phyloP scores from a whole-genome alignment of 2,888 invertebrate genomes.

The Drosophila aldrichi region DNA sequence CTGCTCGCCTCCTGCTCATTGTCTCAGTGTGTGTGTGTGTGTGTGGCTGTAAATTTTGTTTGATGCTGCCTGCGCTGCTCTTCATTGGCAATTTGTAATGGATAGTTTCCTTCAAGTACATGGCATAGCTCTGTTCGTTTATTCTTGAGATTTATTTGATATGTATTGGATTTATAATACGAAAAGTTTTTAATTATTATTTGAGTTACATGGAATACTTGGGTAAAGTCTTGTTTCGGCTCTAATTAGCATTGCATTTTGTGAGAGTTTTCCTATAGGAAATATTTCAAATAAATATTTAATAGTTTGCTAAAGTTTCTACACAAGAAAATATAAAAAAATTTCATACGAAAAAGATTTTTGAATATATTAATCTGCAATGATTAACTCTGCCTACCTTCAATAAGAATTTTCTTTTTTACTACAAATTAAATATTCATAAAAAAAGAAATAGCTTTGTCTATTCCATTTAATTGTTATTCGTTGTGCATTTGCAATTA shows the following conservation, averaged over 20 bases:
- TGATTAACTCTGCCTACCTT: too few relatives aligned
- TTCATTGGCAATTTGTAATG: conserved; percentile 8
- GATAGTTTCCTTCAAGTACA: not conserved
- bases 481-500: conserved; percentile 1
- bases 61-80: conserved; percentile 7
- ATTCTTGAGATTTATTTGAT: not conserved
- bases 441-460: not conserved
- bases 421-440: conserved; percentile 1
- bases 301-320: too few relatives aligned
- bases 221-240: not conserved
- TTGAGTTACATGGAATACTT: not conserved
- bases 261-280: not conserved
- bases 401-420: not conserved
- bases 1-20: conserved; percentile 3
- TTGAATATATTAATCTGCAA: too few relatives aligned
- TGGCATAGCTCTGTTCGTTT: not conserved
- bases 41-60: not conserved
- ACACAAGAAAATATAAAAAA: not conserved
- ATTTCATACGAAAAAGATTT: too few relatives aligned
- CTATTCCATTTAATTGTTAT: not conserved
- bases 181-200: not conserved
- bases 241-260: not conserved
- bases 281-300: not conserved
- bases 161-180: not conserved
- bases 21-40: not conserved